Percentiles rank a stretch among this genome's conserved stretches.
phyloP scores from a whole-genome alignment of 1,140 invertebrate genomes.

The Drosophila pruinosa region DNA sequence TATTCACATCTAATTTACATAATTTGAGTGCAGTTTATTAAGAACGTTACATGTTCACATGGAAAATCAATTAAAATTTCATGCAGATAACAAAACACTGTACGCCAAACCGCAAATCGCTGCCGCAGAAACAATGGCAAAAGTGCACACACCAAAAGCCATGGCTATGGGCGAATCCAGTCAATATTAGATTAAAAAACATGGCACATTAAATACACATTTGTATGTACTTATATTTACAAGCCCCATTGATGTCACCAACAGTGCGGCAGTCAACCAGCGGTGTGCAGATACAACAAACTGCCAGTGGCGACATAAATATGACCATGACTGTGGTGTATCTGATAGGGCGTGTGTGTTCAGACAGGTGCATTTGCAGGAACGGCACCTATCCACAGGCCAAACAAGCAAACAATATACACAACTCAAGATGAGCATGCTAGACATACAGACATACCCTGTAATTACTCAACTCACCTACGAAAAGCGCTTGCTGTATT shows the following conservation, averaged over 20 bases:
- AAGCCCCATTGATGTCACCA: conserved; percentile 11
- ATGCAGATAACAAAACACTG: conserved; percentile 66
- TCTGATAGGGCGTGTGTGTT: not conserved
- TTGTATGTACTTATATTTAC: conserved; percentile 41
- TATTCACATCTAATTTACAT: conserved; percentile 29
- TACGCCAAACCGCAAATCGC: conserved; percentile 56
- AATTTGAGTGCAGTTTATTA: conserved; percentile 71
- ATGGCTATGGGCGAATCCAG: conserved; percentile 32
- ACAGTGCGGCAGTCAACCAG: not conserved
- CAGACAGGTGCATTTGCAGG: conserved; percentile 12
- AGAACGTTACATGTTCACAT: conserved; percentile 44
- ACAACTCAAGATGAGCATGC: not conserved
- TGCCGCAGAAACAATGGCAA: conserved; percentile 45
- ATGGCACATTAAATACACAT: conserved; percentile 34
- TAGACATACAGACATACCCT: not conserved
- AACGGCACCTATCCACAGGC: conserved; percentile 37
- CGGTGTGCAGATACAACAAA: not conserved
- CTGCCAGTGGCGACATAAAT: conserved; percentile 20
- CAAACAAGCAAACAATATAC: conserved; percentile 50
- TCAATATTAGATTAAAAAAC: conserved; percentile 53
- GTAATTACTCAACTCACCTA: not conserved
- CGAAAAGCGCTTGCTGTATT: not conserved
- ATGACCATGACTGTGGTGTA: not conserved
- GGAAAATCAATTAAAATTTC: conserved; percentile 72
- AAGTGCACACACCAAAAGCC: conserved; percentile 3